Evolutionary conservation across 2,797 vertebrate genomes (phyloP), one percentile per base, ranked within the genome.

Genomic region (Euthynnus affinis): DNA sequence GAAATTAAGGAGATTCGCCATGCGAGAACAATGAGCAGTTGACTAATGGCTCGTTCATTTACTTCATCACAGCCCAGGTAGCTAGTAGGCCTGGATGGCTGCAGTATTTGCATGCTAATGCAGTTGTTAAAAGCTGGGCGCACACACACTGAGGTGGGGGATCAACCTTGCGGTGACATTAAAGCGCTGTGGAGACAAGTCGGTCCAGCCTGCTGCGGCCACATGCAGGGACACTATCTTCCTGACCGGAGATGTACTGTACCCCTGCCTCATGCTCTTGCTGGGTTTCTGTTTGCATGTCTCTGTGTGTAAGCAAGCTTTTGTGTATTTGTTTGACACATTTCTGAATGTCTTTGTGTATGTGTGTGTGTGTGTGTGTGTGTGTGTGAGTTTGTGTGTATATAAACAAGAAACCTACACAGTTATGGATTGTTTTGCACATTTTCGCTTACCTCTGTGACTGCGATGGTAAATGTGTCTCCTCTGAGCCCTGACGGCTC

Each of bases 1-100:
- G 86, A 93, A 94, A 95, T 95, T 91, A 95, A 91, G 90, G 87
- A 75, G 92, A 88, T 91, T 91, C 84, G 37, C 91, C 92, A 92
- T 90, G 92, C 89, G 85, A 81, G 80, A 92, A 93, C 93, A 94
- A 93, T 90, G 88, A 93, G 91, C 82, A 73, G 87, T 91, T 92
- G 94, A 94, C 90, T 89, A 94, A 95, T 93, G 89, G 89, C 85
- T 90, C 80, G 70, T 88, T 85, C 88, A 78, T 87, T 90, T 89
- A 75, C 91, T 90, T 90, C 84, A 90, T 92, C 93, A 89, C 86
- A 88, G 82, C 81, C 88, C 92, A 92, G 92, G 92, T 94, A 94
- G 86, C 89, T 76, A 22, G 81, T 67, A 65, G 82, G 76, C 78
- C 44, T 59, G 79, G 68, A 25, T 68, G 70, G 78, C 70, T 78